Percentiles rank a stretch among this genome's conserved stretches.
Evolutionary conservation across 2,113 vertebrate genomes (phyloP).

Genomic region (Apteryx owenii): DNA sequence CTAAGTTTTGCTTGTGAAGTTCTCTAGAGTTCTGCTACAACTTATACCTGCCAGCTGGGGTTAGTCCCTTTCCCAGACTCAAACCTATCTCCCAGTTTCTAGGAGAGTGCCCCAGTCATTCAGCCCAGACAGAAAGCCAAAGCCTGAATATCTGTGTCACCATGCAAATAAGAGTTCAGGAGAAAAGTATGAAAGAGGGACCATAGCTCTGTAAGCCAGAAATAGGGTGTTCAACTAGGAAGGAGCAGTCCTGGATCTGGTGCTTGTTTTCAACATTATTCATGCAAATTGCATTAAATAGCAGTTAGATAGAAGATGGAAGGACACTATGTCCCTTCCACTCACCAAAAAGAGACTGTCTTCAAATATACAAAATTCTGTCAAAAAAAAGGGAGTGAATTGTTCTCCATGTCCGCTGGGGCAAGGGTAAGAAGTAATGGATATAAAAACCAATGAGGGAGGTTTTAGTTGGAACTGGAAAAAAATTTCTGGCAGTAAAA

Average conservation of each 20-base stretch:
- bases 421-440: background rate
- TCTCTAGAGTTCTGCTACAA: background rate
- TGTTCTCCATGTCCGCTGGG: background rate
- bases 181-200: no score
- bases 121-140: background rate
- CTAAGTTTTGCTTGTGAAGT: fast-evolving
- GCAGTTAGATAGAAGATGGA: background rate
- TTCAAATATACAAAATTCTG: background rate
- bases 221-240: background rate
- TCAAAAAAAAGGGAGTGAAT: background rate
- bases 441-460: background rate
- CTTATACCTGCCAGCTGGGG: fast-evolving
- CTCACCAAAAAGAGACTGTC: background rate
- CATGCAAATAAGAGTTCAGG: no score
- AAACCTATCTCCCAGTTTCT: background rate
- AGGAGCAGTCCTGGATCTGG: background rate
- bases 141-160: background rate
- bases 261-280: background rate
- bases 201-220: background rate
- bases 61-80: background rate
- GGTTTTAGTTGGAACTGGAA: background rate
- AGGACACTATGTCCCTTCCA: background rate
- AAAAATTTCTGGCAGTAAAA: background rate
- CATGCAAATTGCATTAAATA: background rate
- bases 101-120: background rate